Base-by-base conservation (phyloP, 2,888 invertebrate species). In the Lithophane socia region DNA sequence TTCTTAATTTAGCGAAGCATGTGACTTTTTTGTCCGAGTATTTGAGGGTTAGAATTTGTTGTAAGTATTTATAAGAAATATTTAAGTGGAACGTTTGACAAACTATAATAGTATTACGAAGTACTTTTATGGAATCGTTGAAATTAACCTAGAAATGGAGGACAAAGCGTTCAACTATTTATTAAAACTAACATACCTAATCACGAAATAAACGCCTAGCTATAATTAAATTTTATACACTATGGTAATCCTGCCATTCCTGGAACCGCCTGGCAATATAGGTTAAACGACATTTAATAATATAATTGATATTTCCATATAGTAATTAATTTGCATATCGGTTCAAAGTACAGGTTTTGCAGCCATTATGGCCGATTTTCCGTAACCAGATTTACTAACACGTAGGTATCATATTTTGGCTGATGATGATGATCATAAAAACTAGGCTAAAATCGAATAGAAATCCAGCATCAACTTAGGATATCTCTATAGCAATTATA, bases 251-350 rank as follows among this genome's bases (percentile, higher is more conserved):
- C 73, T 71, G 65, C 67, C 47, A 83, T 77, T 85, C 75, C 72
- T 42, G 81, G 56, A 75, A 84, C 75, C 64, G 60, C 63, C 42
- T 70, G 21, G 66, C 83, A 71, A 81, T 81, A 78, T 84, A 75
- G 83, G 83, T 72, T 84, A 84, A 84, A 84, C 83, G 81, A 84
- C 78, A 78, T 84, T 81, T 84, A 84, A 84, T 84, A 71, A 81
- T 84, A 84, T 84, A 84, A 84, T 84, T 84, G 83, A 81, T 78
- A 81, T 81, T 84, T 78, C 84, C 84, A 68, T 84, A 71, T 65
- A 78, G 84, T 84, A 81, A 84, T 84, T 84, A 84, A 84, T 84
- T 84, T 81, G 78, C 83, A 84, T 84, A 84, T 81, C 60, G 81
- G 84, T 70, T 72, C 84, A 75, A 81, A 81, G 65, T 84, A 78